Base-by-base conservation (phyloP, 2,888 invertebrate species). In the Atrina japonica region DNA sequence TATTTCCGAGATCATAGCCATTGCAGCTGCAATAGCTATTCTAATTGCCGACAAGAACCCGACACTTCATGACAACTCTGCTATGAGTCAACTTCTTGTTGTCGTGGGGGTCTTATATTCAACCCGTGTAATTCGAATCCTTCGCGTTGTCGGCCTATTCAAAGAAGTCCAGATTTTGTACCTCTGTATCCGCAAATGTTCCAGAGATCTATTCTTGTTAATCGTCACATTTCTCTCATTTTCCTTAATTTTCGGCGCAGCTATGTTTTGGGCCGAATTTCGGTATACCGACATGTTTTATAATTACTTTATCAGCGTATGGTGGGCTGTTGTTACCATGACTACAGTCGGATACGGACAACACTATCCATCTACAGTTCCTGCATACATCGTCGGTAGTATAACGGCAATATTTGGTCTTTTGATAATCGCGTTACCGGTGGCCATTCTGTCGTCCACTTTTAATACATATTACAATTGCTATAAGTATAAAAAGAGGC, bases 241-340 rank as follows among this genome's bases (percentile, higher is more conserved):
- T 23, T 56, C 56, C 0, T 21, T 21, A 11, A 40, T 56, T 5
- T 56, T 56, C 21, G 56, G 56, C 9, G 35, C 40, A 14, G 56
- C 14, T 3, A 56, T 56, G 56, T 56, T 18, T 18, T 56, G 56
- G 56, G 40, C 40, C 1, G 56, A 56, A 21, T 56, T 56, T 21
- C 23, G 40, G 7, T 40, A 56, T 21, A 23, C 56, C 14, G 35
- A 56, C 5, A 56, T 40, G 3, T 40, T 56, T 18, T 40, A 35
- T 9, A 56, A 56, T 23, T 21, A 40, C 5, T 35, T 35, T 0
- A 41, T 56, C 14, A 56, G 56, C 21, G 23, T 65, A n/a, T 65
- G 65, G 65, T 65, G 65, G 65, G 55, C 65, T 0, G 43, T 65
- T 29, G 53, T 65, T 29, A 65, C 65, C 45, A 65, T 65, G 53